Percentiles rank a stretch among this genome's conserved stretches.
Conservation (phyloP, 2,888 invertebrate species). For the Seira musarum region DNA sequence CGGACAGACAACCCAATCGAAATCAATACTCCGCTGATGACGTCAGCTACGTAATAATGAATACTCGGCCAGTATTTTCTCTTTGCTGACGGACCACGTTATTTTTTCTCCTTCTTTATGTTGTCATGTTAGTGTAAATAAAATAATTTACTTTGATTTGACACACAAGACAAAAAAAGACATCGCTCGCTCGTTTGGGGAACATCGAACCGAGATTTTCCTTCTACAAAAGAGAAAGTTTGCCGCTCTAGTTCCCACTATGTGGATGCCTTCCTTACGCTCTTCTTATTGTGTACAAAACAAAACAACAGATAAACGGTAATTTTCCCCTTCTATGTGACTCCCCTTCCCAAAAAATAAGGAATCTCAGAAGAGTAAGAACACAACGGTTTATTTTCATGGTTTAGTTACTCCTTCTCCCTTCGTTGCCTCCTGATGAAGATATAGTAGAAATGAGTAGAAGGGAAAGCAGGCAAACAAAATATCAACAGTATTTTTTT, state of each 20-base stretch:
- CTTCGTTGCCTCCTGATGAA: conserved; percentile 18
- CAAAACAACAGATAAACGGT: not conserved
- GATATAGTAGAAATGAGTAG: conserved; percentile 5
- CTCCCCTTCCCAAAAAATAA: not conserved
- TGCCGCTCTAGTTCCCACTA: not conserved
- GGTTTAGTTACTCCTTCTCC: conserved; percentile 4
- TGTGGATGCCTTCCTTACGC: not conserved
- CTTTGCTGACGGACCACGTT: not conserved
- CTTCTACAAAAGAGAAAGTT: not conserved
- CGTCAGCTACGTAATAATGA: not conserved
- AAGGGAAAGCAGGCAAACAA: not conserved
- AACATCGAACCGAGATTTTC: conserved; percentile 1
- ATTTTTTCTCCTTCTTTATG: not conserved
- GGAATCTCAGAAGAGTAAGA: conserved; percentile 18
- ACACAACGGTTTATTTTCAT: not conserved
- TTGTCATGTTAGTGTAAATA: conserved; percentile 26
- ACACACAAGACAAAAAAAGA: conserved; percentile 13
- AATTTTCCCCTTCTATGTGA: conserved; percentile 1
- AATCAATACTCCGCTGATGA: not conserved
- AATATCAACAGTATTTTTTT: conserved; percentile 7
- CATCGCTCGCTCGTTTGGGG: not conserved
- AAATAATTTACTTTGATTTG: conserved; percentile 35
- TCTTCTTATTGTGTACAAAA: not conserved
- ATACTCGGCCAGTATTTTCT: not conserved
- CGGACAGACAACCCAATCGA: no score